A percentile compares a stretch with the other conserved stretches of the same genome.
Conservation (phyloP, 2,797 vertebrate species). For the Otolemur crassicaudatus region DNA sequence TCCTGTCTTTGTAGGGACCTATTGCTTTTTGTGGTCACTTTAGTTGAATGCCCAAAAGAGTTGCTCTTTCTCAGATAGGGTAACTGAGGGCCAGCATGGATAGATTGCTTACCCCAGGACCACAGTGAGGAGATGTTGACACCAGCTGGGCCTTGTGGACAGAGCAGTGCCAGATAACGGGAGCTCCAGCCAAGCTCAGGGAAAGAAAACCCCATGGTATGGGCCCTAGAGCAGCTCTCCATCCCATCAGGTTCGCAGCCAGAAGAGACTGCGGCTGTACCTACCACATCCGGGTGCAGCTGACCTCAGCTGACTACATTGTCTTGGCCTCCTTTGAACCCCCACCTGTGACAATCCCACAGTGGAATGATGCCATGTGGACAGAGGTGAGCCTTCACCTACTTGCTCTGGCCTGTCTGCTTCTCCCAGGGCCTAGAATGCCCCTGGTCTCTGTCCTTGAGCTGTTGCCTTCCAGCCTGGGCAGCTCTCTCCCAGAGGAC, state of each 20-base stretch:
- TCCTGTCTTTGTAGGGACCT: background rate
- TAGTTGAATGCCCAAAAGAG: background rate
- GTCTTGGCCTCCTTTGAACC: conserved; percentile 88
- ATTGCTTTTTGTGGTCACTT: background rate
- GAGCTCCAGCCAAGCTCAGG: background rate
- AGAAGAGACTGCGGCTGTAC: conserved; percentile 91
- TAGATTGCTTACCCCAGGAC: background rate
- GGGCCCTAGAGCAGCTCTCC: background rate
- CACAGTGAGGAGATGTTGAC: background rate
- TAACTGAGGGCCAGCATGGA: background rate
- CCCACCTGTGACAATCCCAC: conserved; percentile 85
- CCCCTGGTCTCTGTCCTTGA: background rate
- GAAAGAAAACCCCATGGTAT: background rate
- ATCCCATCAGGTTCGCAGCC: conserved; percentile 90
- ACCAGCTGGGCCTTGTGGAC: background rate
- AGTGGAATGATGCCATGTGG: conserved; percentile 94
- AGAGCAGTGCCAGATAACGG: background rate
- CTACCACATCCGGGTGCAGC: conserved; percentile 90
- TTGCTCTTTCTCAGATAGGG: background rate
- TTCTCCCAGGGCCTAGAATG: background rate
- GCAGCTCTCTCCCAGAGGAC: background rate
- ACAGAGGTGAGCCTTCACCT: conserved; percentile 86
- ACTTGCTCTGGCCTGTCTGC: background rate
- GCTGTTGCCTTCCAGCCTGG: background rate
- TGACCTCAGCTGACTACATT: conserved; percentile 87